phyloP scores from a whole-genome alignment of 2,888 invertebrate genomes.

The Helicoverpa assulta region DNA sequence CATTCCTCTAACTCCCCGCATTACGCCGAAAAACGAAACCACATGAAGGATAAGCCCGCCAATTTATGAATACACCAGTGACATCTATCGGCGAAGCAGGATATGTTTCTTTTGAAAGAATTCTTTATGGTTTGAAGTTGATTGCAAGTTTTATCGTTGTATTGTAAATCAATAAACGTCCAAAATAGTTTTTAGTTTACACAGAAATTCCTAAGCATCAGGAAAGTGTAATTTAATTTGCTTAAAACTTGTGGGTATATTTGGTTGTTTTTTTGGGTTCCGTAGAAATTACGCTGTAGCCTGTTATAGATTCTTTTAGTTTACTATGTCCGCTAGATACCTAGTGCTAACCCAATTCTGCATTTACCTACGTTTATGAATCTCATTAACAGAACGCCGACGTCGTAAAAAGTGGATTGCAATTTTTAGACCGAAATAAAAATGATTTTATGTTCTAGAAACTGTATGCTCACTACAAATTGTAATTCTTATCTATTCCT shows the following conservation, averaged over 20 bases:
- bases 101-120: constrained; percentile 9
- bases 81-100: constrained; percentile 45
- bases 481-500: constrained; percentile 6
- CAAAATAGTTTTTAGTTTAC: constrained; percentile 24
- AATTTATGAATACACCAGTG: constrained; percentile 77
- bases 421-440: constrained; percentile 7
- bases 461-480: constrained; percentile 24
- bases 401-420: constrained; percentile 5
- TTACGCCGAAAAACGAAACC: constrained; percentile 82
- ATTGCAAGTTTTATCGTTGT: constrained; percentile 27
- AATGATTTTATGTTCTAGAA: constrained; percentile 4
- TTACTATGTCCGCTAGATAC: constrained; percentile 4
- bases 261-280: constrained; percentile 16
- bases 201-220: neutral
- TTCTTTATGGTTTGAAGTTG: constrained; percentile 4
- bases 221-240: neutral
- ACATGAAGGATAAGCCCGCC: constrained; percentile 81
- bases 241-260: neutral
- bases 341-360: constrained; percentile 25
- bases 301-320: constrained; percentile 3
- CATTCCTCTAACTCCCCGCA: constrained; percentile 87
- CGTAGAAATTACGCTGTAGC: constrained; percentile 4
- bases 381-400: constrained; percentile 44
- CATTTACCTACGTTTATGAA: constrained; percentile 53
- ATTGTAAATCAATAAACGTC: constrained; percentile 36